Conservation (phyloP, 2,113 vertebrate genomes). For the Noturus placidus region DNA sequence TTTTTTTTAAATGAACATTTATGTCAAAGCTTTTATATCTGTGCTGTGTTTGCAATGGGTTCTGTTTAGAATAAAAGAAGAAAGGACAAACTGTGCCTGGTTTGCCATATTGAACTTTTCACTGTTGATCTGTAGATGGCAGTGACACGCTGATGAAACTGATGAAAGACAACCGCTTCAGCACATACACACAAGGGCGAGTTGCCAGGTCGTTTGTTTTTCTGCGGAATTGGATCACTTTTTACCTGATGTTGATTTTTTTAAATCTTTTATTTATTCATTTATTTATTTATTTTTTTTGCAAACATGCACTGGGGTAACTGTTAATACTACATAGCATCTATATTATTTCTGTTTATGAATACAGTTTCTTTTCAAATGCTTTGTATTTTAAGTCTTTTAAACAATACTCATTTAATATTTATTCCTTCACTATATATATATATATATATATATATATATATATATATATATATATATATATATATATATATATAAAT, state of each 20-base stretch:
- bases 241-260: not conserved
- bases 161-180: slow-evolving; percentile 53
- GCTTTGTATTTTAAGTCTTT: not conserved
- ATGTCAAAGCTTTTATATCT: not conserved
- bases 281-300: not conserved
- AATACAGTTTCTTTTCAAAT: not conserved
- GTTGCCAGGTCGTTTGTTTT: not conserved
- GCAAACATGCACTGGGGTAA: not conserved
- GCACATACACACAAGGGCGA: not conserved
- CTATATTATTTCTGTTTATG: not conserved
- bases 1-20: not conserved
- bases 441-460: too few species aligned
- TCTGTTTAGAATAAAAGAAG: not conserved
- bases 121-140: slow-evolving; percentile 75
- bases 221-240: not conserved
- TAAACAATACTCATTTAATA: too few species aligned
- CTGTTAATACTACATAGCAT: not conserved
- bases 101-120: slow-evolving; percentile 64
- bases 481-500: too few species aligned
- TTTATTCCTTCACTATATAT: not conserved
- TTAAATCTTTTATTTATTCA: too few species aligned
- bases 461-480: too few species aligned
- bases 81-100: not conserved
- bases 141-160: slow-evolving; percentile 67
- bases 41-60: not conserved